phyloP scores from a whole-genome alignment of 1,140 invertebrate species.

The Zeugodacus cucurbitae region DNA sequence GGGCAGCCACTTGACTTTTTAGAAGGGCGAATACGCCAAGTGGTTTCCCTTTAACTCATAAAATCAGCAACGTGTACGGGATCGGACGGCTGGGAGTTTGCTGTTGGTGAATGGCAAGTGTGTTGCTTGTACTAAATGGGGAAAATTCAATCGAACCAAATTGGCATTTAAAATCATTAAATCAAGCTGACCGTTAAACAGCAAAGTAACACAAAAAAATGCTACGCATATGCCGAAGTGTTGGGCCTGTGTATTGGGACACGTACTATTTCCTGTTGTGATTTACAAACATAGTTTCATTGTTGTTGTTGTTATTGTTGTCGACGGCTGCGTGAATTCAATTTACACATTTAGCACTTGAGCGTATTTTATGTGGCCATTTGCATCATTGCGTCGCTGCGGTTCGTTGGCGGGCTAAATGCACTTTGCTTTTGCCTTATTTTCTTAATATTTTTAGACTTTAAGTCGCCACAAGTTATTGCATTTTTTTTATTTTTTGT shows the following conservation, averaged over 20 bases:
- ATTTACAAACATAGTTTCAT: not conserved
- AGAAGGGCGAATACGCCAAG: not conserved
- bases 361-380: slow-evolving; percentile 30
- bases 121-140: not conserved
- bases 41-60: slow-evolving; percentile 50
- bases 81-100: not conserved
- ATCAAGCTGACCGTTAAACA: slow-evolving; percentile 37
- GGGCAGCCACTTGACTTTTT: slow-evolving; percentile 31
- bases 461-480: slow-evolving; percentile 16
- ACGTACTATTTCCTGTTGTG: slow-evolving; percentile 23
- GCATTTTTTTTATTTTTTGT: not conserved
- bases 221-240: not conserved
- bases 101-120: not conserved
- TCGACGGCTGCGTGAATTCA: not conserved
- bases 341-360: slow-evolving; percentile 32
- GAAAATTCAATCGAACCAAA: slow-evolving; percentile 42
- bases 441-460: slow-evolving; percentile 36
- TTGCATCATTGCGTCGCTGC: not conserved
- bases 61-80: slow-evolving; percentile 47
- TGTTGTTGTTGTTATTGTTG: not conserved
- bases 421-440: not conserved
- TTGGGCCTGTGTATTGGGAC: not conserved
- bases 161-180: slow-evolving; percentile 43
- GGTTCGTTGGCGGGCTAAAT: slow-evolving; percentile 25
- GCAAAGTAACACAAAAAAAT: not conserved